Conservation (phyloP, 2,797 vertebrate genomes). For the Iguana delicatissima region DNA sequence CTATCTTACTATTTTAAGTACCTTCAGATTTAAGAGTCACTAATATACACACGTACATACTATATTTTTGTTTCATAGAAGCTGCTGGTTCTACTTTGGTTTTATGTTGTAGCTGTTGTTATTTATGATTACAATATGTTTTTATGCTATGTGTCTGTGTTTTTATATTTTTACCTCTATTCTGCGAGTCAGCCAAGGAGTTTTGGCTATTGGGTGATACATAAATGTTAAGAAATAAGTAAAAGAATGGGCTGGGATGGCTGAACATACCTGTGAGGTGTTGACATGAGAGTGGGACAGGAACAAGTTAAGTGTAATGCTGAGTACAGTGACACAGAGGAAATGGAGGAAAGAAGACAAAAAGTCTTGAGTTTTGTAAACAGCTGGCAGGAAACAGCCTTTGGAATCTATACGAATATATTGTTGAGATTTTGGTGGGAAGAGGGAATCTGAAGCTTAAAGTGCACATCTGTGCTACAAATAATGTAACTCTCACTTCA, state of each 20-base stretch:
- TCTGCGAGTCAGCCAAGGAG: background rate
- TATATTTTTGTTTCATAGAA: no score
- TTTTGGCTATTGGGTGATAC: background rate
- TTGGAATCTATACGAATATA: background rate
- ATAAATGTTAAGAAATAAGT: background rate
- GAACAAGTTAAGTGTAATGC: no score
- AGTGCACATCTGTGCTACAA: background rate
- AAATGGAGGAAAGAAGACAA: background rate
- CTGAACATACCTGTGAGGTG: background rate
- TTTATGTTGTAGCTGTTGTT: no score
- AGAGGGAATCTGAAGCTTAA: background rate
- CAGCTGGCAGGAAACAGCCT: background rate
- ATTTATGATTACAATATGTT: no score
- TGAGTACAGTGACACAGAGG: background rate
- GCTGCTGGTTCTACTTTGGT: no score
- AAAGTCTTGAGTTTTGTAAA: background rate
- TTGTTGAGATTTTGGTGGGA: background rate
- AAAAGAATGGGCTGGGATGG: background rate
- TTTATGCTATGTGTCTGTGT: no score
- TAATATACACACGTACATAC: no score
- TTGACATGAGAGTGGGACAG: no score
- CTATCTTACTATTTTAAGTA: no score
- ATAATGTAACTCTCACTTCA: background rate
- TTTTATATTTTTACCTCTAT: background rate
- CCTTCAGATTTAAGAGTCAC: no score